These are phyloP conservation scores for Patella vulgata DNA, from an alignment of 1,140 invertebrate genomes.

Conservation along the genomic window DNA sequence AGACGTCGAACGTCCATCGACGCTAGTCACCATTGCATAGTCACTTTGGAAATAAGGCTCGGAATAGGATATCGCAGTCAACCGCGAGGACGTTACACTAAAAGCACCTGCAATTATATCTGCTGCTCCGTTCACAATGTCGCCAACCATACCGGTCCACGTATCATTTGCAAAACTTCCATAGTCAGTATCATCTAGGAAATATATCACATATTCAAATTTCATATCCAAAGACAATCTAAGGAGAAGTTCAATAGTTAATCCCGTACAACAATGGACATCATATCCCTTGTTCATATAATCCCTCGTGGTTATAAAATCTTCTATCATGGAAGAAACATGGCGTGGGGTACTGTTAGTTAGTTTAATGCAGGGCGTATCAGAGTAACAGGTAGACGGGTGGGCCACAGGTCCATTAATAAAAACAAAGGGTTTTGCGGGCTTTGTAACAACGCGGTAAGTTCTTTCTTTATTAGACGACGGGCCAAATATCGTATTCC, in stretches of 20 bases:
- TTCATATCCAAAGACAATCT: conserved; percentile 84
- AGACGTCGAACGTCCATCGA: conserved; percentile 77
- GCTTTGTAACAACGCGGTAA: conserved; percentile 84
- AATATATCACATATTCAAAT: conserved; percentile 88
- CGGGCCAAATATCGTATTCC: conserved; percentile 70
- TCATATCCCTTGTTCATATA: conserved; percentile 56
- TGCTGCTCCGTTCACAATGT: conserved; percentile 84
- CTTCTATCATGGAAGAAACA: conserved; percentile 35
- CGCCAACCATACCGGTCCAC: conserved; percentile 89
- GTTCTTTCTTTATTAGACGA: conserved; percentile 69
- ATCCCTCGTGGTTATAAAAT: conserved; percentile 29
- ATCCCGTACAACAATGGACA: conserved; percentile 86
- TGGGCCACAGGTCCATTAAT: conserved; percentile 36
- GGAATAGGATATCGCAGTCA: conserved; percentile 83
- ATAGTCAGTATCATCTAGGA: conserved; percentile 72
- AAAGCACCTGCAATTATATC: conserved; percentile 90
- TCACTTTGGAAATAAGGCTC: conserved; percentile 87
- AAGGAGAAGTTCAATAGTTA: conserved; percentile 85
- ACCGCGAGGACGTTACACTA: conserved; percentile 80
- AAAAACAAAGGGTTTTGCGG: conserved; percentile 57
- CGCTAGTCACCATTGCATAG: conserved; percentile 68
- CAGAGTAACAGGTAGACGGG: conserved; percentile 65
- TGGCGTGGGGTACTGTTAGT: conserved; percentile 63
- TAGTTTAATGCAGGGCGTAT: conserved; percentile 78
- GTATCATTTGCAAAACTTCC: conserved; percentile 45